Conservation (phyloP, 2,888 invertebrate species). For the Cynaeus angustus region DNA sequence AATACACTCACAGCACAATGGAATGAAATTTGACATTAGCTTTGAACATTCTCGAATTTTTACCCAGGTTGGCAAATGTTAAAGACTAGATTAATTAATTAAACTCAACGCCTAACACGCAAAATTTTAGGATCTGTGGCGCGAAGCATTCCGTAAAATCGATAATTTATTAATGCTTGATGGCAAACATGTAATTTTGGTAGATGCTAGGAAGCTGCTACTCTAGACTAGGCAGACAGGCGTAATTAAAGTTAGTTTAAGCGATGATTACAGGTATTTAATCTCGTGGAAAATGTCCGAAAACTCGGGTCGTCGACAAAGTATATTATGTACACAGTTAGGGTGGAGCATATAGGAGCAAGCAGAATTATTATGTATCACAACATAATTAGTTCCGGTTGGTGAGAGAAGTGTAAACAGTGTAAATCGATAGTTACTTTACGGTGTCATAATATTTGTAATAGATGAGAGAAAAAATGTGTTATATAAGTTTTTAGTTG, state of each 20-base stretch:
- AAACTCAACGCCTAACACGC: not conserved
- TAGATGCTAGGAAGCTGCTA: slow-evolving; percentile 18
- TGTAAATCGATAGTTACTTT: not conserved
- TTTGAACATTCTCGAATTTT: slow-evolving; percentile 1
- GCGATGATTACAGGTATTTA: slow-evolving; percentile 29
- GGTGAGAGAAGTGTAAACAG: not conserved
- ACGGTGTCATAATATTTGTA: too few relatives aligned
- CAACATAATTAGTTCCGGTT: slow-evolving; percentile 5
- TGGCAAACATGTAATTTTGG: not conserved
- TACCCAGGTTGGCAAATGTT: not conserved
- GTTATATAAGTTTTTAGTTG: too few relatives aligned
- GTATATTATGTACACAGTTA: not conserved
- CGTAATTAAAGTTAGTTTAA: slow-evolving; percentile 30
- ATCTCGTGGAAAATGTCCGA: slow-evolving; percentile 16
- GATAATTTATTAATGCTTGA: slow-evolving; percentile 28
- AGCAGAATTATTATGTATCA: slow-evolving; percentile 14
- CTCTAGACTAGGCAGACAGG: slow-evolving; percentile 13
- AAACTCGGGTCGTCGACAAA: slow-evolving; percentile 16
- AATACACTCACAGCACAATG: not conserved
- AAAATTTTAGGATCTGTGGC: slow-evolving; percentile 4
- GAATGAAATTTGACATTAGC: too few relatives aligned
- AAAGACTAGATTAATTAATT: slow-evolving; percentile 30
- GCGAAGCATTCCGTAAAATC: slow-evolving; percentile 1
- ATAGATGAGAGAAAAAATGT: not conserved
- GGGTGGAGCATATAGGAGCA: slow-evolving; percentile 2